Evolutionary conservation across 2,888 invertebrate genomes (phyloP), one percentile per base, ranked within the genome.

Genomic region (Campoplex nolae): DNA sequence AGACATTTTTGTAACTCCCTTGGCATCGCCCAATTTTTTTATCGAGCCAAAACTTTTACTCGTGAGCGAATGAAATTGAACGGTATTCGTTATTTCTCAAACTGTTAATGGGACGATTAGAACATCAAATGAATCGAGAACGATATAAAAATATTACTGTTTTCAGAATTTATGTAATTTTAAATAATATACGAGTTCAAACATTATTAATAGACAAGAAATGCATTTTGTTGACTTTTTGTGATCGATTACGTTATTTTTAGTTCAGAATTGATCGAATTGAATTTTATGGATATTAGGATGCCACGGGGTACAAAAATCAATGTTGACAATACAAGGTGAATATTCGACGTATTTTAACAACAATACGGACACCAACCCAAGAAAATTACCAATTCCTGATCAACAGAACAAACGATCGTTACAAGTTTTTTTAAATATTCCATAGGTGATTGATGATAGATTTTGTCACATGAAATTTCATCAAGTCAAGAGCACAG

Each of bases 331-430:
- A 28, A 62, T 32, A 58, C 62, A 16, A 6, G 4, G 62, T 62
- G 9, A 62, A 62, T 16, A 62, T 32, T 62, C 16, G 62, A 32
- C 32, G 16, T 32, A 62, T 1, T 62, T 62, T 32, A 32, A 32
- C 62, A 16, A 62, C 0, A 62, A 16, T 32, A 62, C 6, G 32
- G 62, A 62, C 62, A 62, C 62, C 62, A 62, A 32, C 62, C 62
- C 32, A 62, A 32, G 62, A 32, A 9, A 32, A 32, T 62, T 62
- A 62, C 62, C 62, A 62, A 32, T 28, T 62, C 62, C 62, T 62
- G 32, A 32, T 62, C 32, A 32, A 62, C 28, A 58, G 28, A 3
- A 58, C 0, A 13, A 32, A 62, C 2, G 32, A 32, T 32, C 9
- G 32, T 62, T 16, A 32, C 16, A 7, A 32, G 58, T 38, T 32